These are phyloP conservation scores for Enteromius mattozi DNA, from an alignment of 2,797 vertebrate species.

Conservation along the genomic window DNA sequence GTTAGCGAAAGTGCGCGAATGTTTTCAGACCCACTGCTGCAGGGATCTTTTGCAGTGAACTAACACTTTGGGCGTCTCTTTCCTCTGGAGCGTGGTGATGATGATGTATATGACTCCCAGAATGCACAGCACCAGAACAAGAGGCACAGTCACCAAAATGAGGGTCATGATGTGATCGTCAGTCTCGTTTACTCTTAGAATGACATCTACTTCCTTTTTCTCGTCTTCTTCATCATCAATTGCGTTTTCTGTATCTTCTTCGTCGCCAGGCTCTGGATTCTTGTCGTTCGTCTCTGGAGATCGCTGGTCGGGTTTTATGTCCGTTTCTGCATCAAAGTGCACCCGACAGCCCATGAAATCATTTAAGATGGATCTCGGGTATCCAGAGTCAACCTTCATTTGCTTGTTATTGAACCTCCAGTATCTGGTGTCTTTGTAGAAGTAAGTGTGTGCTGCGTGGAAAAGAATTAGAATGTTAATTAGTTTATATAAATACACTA, in stretches of 20 bases:
- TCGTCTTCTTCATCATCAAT: slow-evolving; percentile 57
- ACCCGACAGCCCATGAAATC: slow-evolving; percentile 94
- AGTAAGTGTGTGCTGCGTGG: slow-evolving; percentile 88
- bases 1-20: neutral
- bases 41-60: slow-evolving; percentile 97
- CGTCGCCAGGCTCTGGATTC: slow-evolving; percentile 38
- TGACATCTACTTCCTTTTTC: slow-evolving; percentile 83
- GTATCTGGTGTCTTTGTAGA: slow-evolving; percentile 93
- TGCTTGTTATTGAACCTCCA: slow-evolving; percentile 93
- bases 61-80: slow-evolving; percentile 88
- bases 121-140: slow-evolving; percentile 89
- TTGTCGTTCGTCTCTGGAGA: slow-evolving; percentile 78
- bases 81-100: slow-evolving; percentile 92
- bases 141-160: slow-evolving; percentile 87
- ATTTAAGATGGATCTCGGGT: slow-evolving; percentile 92
- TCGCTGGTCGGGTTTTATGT: slow-evolving; percentile 55
- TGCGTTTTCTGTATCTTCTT: slow-evolving; percentile 43
- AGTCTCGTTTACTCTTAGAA: slow-evolving; percentile 87
- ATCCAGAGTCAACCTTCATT: slow-evolving; percentile 87
- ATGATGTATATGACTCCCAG: slow-evolving; percentile 88
- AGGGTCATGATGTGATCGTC: slow-evolving; percentile 86
- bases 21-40: slow-evolving; percentile 94
- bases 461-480: slow-evolving; percentile 30
- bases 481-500: slow-evolving; percentile 1
- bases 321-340: slow-evolving; percentile 70